These are phyloP conservation scores for Engystomops pustulosus DNA, from an alignment of 2,113 vertebrate species.

Conservation along the genomic window DNA sequence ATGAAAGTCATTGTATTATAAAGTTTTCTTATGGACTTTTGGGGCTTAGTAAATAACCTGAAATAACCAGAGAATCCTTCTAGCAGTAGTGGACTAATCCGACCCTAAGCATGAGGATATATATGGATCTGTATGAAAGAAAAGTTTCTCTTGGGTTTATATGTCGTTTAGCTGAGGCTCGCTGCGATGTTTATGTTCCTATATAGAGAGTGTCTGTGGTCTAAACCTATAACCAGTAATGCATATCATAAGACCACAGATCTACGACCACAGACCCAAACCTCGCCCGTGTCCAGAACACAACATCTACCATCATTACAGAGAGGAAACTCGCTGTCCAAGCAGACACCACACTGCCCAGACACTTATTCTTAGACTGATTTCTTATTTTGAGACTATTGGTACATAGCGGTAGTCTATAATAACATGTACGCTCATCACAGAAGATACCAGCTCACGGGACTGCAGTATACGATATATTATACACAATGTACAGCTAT, in stretches of 20 bases:
- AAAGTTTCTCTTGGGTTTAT: neutral
- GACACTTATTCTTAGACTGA: neutral
- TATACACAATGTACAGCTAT: too few relatives aligned
- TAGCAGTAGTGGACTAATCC: neutral
- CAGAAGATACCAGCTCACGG: neutral
- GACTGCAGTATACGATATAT: neutral
- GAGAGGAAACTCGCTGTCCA: neutral
- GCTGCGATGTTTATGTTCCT: neutral
- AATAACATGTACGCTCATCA: conserved; percentile 15
- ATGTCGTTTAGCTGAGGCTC: neutral
- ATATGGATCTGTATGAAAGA: neutral
- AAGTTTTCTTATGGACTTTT: neutral
- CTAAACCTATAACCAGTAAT: conserved; percentile 3
- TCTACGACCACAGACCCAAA: neutral
- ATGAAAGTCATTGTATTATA: too few relatives aligned
- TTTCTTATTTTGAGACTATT: neutral
- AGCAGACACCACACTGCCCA: neutral
- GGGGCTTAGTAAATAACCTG: neutral
- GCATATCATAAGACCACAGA: conserved; percentile 20
- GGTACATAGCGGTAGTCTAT: neutral
- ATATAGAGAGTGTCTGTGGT: conserved; percentile 37
- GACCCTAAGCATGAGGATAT: neutral
- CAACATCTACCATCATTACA: neutral
- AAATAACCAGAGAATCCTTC: neutral
- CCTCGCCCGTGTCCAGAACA: neutral